Evolutionary conservation across 2,888 invertebrate species (phyloP), one percentile per base, ranked within the genome.

Genomic region (Malthinus seriepunctatus): DNA sequence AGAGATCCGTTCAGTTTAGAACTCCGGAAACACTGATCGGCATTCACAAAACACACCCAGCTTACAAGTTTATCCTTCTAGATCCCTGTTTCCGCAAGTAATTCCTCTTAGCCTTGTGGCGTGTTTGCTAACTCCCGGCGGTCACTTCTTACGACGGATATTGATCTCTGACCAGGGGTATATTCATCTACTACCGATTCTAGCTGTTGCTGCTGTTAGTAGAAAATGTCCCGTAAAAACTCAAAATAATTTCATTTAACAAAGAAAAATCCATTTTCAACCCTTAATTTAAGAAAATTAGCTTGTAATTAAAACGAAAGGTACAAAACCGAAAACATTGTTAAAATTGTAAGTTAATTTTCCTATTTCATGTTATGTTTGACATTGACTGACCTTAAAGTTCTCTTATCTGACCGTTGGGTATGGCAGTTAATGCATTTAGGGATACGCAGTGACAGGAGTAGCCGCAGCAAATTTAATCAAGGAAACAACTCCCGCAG

Each of bases 41-140:
- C 70, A 72, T 73, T 74, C 73, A 71, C 71, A 69, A 68, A 73
- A 74, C 73, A 73, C 69, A 68, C 63, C 69, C 56, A 70, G 72
- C 73, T 76, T 74, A 75, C 71, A 71, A 70, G 70, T 73, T 74
- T 72, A 74, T 74, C 74, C 72, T 64, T 66, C 67, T 69, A 73
- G 70, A 76, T 74, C 73, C 74, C 71, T 66, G 71, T 74, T 74
- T 76, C 74, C 75, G 73, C 72, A 70, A 73, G 73, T 74, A 73
- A 72, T 75, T 71, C 73, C 70, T 69, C 65, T 66, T 69, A 69
- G 71, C 69, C 73, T 67, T 70, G 63, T 63, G 73, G 72, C 69
- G 67, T 68, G 66, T 67, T 66, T 66, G 71, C 69, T 68, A 71
- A 71, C 65, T 70, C 72, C 64, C 67, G 67, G 69, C 67, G 67